Base-by-base conservation (phyloP, 1,140 invertebrate species). In the Papilio polyxenes region DNA sequence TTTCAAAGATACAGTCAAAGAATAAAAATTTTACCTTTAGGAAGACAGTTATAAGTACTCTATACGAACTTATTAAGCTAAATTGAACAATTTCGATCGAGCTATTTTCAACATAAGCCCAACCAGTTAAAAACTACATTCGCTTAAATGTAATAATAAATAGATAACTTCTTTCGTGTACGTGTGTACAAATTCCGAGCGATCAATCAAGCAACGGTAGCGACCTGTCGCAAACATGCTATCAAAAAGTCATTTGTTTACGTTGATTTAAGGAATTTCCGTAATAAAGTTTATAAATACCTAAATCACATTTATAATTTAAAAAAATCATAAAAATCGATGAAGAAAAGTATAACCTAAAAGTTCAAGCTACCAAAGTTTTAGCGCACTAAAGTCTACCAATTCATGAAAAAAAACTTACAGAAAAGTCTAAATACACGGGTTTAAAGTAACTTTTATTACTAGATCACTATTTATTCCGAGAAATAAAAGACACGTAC, bases 161-260 rank as follows among this genome's bases (percentile, higher is more conserved):
- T 48, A 44, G 0, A 9, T 40, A 31, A 37, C 23, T 9, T 40
- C 37, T 65, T 79, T 20, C 49, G 78, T 80, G 8, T 17, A 49
- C 78, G 59, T 13, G 7, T 78, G 76, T 78, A 78, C 76, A 56
- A 59, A 53, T 62, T 59, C 31, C 76, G 76, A 59, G 13, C 78
- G 78, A 80, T 69, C 78, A 80, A 80, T 80, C 78, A 80, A 80
- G n/a, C 59, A 49, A 65, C 49, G 1, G 59, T 65, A 69, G 20
- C 4, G 49, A 20, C 2, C 48, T 62, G 77, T 80, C 59, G 59
- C 77, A 48, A 80, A 44, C 78, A 4, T 80, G n/a, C 78, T 80
- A 80, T 80, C 37, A 80, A 80, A 80, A 65, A 65, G 56, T 65
- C 59, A 80, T 80, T 80, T 80, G 78, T 65, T 31, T 80, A 80